Percentiles rank a stretch among this genome's conserved stretches.
Evolutionary conservation across 2,113 vertebrate genomes (phyloP).

Genomic region (Calonectris borealis): DNA sequence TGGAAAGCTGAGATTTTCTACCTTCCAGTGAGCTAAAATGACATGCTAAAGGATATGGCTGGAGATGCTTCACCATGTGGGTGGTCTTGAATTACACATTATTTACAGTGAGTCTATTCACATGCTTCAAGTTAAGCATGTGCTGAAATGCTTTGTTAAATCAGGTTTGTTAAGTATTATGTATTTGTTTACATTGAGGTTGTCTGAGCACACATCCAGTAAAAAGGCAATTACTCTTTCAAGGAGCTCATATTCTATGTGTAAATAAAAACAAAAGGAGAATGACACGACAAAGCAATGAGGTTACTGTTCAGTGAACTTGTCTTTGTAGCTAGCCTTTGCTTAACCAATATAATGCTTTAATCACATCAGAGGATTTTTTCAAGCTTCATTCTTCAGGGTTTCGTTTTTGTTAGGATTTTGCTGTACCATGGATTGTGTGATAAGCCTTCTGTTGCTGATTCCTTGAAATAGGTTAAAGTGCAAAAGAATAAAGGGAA

Average conservation of each 20-base stretch:
- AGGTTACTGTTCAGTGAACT: not conserved
- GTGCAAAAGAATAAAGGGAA: not conserved
- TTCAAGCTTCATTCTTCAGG: not conserved
- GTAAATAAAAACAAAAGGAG: not conserved
- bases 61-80: not conserved
- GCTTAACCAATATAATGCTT: not conserved
- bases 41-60: not conserved
- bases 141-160: slow-evolving; percentile 2
- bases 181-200: not conserved
- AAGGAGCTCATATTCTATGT: not conserved
- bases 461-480: not conserved
- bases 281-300: not conserved
- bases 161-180: not conserved
- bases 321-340: not conserved
- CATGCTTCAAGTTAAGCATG: not conserved
- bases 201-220: not conserved
- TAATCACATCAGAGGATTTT: not conserved
- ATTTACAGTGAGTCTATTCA: not conserved
- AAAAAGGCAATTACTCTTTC: not conserved
- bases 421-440: not conserved
- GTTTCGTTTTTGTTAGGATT: not conserved
- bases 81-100: not conserved
- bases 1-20: not conserved
- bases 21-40: not conserved
- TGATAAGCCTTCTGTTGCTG: not conserved